Evolutionary conservation across 23 tunicate species (phyloP), one percentile per base, ranked within the genome.

Genomic region (Trididemnum clinides): DNA sequence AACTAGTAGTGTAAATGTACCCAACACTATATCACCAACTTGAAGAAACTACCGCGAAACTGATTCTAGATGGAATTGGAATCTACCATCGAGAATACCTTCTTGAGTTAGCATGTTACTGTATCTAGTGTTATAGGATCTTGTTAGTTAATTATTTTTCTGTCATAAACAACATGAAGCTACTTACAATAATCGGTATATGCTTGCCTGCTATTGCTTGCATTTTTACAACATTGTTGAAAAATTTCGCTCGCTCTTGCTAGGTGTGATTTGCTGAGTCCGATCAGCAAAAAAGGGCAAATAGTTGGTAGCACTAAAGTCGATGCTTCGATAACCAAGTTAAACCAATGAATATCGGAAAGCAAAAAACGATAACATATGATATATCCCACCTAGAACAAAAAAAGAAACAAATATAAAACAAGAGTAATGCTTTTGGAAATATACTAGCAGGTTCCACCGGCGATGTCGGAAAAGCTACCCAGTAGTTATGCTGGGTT

Each of bases 351-450:
- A 7, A 66, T 10, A 31, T 33, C 50, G 4, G 51, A 25, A 62
- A 81, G 33, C 15, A 51, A 26, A 33, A 78, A 19, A 1, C 28
- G 18, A 36, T 51, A 81, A 1, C 85, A 34, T 1, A 81, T 4
- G 7, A 81, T 19, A 20, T 33, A 51, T 32, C 85, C 85, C 15
- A 59, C 72, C 85, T 81, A 23, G 18, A 19, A 12, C 69, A 33
- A 36, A 34, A 25, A 36, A 27, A 75, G 30, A 15, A 10, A 29
- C 7, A 34, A 10, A 12, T 39, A 22, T n/a, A 33, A 27, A 30
- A 36, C 34, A 5, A 3, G 30, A 75, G 37, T 36, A 21, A 2
- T 20, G 22, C 58, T 15, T 33, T 20, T 20, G 35, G 26, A 20
- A 44, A 44, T 44, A 44, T 7, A 44, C 10, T 44, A 10, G 54